Evolutionary conservation across 1,140 invertebrate genomes (phyloP), one percentile per base, ranked within the genome.

Genomic region (Charaxes varanes): DNA sequence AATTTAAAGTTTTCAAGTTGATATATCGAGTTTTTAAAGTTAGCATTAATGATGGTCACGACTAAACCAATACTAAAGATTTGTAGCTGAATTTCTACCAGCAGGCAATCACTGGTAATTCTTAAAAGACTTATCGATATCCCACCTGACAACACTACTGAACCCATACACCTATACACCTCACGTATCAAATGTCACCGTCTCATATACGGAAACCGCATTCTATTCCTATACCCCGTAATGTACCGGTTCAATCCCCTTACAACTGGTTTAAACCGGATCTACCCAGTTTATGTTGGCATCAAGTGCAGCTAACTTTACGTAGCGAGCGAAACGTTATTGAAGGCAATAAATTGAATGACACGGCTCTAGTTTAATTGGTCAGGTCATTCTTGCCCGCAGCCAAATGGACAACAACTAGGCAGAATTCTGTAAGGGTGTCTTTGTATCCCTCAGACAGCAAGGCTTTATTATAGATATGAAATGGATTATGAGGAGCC

Each of bases 201-300:
- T 69, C 49, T 68, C 59, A 64, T 71, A 69, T 62, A 63, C 58
- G 61, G 54, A 74, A 71, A 76, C 71, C 71, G 40, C 69, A 76
- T 65, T 71, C 69, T 70, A 55, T 47, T 69, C 52, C 70, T 68
- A 72, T 65, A 62, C 58, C 56, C 52, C 60, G 64, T 71, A 71
- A 70, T 72, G 67, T 62, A 69, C 65, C 65, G 55, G 65, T 62
- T 62, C 55, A 73, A 64, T 72, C 68, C 70, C 70, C 62, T 74
- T 72, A 66, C 68, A 74, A 70, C 65, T 62, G 63, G 66, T 63
- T 72, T 55, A 45, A 62, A 64, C 56, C 44, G 58, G 69, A 64
- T 63, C 22, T 44, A 51, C 45, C 70, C 70, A 67, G 57, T 56
- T 59, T 62, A 64, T 55, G 48, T 33, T 63, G 70, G 46, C 41